Evolutionary conservation across 2,113 vertebrate species (phyloP).

Genomic region (Rutilus rutilus): DNA sequence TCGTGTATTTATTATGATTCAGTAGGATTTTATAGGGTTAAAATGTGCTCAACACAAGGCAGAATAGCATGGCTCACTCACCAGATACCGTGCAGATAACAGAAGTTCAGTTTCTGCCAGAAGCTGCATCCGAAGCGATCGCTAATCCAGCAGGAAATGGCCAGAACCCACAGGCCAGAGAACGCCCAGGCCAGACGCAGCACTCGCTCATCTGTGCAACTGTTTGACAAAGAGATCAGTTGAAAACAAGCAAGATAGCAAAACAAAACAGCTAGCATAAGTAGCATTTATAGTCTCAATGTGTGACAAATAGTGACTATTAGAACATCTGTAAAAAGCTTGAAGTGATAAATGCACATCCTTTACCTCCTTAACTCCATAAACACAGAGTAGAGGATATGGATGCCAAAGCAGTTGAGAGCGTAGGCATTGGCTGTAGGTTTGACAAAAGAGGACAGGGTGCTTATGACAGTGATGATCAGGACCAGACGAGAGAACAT

Average conservation of each 20-base stretch:
- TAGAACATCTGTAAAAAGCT: background rate
- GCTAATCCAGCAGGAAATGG: slow-evolving; percentile 89
- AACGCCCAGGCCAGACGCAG: slow-evolving; percentile 72
- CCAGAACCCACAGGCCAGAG: slow-evolving; percentile 81
- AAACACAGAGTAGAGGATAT: slow-evolving; percentile 81
- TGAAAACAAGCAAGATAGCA: background rate
- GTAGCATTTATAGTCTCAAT: background rate
- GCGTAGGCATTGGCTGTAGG: slow-evolving; percentile 87
- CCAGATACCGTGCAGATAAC: slow-evolving; percentile 94
- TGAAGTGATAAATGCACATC: background rate
- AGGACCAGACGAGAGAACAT: slow-evolving; percentile 78
- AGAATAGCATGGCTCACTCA: slow-evolving; percentile 65
- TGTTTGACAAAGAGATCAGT: slow-evolving; percentile 58
- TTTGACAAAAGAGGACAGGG: slow-evolving; percentile 84
- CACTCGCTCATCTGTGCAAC: slow-evolving; percentile 78
- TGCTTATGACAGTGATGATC: slow-evolving; percentile 70
- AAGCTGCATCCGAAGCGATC: slow-evolving; percentile 87
- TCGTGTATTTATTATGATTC: background rate
- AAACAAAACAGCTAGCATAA: background rate
- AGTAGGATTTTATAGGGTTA: background rate
- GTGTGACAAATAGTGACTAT: background rate
- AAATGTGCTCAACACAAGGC: background rate
- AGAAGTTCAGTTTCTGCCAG: slow-evolving; percentile 88
- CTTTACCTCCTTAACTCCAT: slow-evolving; percentile 83
- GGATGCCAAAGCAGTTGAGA: slow-evolving; percentile 86